A percentile compares a stretch with the other conserved stretches of the same genome.
phyloP scores from a whole-genome alignment of 1,140 invertebrate species.

The Amphibalanus amphitrite region DNA sequence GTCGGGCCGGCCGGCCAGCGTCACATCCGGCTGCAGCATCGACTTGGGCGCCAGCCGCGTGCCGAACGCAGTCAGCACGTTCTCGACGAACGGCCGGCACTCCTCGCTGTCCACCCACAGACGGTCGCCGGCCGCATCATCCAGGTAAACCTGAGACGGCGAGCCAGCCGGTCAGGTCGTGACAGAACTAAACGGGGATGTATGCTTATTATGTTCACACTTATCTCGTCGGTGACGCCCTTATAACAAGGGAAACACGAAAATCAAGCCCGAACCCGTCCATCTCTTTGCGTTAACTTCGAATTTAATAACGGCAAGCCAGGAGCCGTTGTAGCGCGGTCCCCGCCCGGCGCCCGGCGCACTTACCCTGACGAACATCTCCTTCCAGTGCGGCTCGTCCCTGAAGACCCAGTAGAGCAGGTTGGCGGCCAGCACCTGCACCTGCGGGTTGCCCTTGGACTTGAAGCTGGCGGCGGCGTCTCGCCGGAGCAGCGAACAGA shows the following conservation, averaged over 20 bases:
- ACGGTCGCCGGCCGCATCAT: constrained; percentile 80
- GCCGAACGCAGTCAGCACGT: constrained; percentile 72
- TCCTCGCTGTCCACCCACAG: constrained; percentile 84
- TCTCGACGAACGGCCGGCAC: constrained; percentile 81
- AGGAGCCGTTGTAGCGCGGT: too few species aligned
- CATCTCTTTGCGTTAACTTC: too few species aligned
- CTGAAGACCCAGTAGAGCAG: constrained; percentile 61
- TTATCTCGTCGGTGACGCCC: too few species aligned
- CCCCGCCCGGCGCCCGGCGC: too few species aligned
- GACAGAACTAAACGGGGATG: too few species aligned
- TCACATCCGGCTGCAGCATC: constrained; percentile 15
- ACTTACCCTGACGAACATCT: constrained; percentile 33
- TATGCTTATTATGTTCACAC: too few species aligned
- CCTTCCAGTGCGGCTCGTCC: constrained; percentile 38
- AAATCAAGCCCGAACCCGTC: too few species aligned
- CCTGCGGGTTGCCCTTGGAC: constrained; percentile 55
- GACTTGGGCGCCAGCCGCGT: constrained; percentile 47
- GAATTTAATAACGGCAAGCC: too few species aligned
- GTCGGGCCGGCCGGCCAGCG: constrained; percentile 11
- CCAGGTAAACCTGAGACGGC: constrained; percentile 67
- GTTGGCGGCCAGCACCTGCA: constrained; percentile 71
- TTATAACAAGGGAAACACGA: too few species aligned
- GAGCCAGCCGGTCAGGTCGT: constrained; percentile 28
- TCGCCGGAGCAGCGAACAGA: constrained; percentile 34
- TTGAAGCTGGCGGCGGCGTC: constrained; percentile 44